Percentiles rank a stretch among this genome's conserved stretches.
Evolutionary conservation across 2,797 vertebrate species (phyloP).

Genomic region (Mergus octosetaceus): DNA sequence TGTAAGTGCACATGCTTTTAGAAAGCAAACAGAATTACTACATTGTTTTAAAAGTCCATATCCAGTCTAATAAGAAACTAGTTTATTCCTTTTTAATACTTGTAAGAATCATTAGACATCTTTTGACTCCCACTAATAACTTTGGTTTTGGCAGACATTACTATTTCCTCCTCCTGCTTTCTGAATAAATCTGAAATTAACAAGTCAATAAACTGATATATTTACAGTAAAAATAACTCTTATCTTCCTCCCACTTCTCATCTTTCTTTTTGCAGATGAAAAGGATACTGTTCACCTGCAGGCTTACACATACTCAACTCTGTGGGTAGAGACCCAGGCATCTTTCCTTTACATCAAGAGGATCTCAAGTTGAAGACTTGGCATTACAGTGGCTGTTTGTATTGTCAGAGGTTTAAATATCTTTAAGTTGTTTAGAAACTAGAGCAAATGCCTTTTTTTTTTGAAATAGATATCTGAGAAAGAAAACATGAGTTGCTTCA

Average conservation of each 20-base stretch:
- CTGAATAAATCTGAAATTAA: slow-evolving; percentile 55
- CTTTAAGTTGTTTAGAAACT: slow-evolving; percentile 47
- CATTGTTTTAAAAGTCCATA: slow-evolving; percentile 29
- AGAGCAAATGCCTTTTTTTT: slow-evolving; percentile 10
- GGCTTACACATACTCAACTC: not conserved
- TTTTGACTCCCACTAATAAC: slow-evolving; percentile 59
- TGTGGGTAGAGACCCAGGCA: not conserved
- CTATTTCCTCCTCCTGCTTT: slow-evolving; percentile 28
- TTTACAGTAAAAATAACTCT: slow-evolving; percentile 61
- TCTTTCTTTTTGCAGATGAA: slow-evolving; percentile 20
- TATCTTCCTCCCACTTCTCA: slow-evolving; percentile 39
- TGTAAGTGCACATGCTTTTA: slow-evolving; percentile 30
- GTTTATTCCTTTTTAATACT: slow-evolving; percentile 50
- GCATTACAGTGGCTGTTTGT: not conserved
- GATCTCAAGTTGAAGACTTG: not conserved
- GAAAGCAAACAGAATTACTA: slow-evolving; percentile 31
- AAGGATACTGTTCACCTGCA: slow-evolving; percentile 43
- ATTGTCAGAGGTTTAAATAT: slow-evolving; percentile 24
- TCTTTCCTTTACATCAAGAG: not conserved
- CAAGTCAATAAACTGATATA: slow-evolving; percentile 57
- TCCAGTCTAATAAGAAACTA: slow-evolving; percentile 20
- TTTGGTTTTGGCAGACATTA: slow-evolving; percentile 48
- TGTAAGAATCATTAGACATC: slow-evolving; percentile 52
- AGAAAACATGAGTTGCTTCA: slow-evolving; percentile 63
- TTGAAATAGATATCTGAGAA: not conserved